A percentile compares a stretch with the other conserved stretches of the same genome.
Conservation (phyloP, 2,888 invertebrate genomes). For the Athalia cordata region DNA sequence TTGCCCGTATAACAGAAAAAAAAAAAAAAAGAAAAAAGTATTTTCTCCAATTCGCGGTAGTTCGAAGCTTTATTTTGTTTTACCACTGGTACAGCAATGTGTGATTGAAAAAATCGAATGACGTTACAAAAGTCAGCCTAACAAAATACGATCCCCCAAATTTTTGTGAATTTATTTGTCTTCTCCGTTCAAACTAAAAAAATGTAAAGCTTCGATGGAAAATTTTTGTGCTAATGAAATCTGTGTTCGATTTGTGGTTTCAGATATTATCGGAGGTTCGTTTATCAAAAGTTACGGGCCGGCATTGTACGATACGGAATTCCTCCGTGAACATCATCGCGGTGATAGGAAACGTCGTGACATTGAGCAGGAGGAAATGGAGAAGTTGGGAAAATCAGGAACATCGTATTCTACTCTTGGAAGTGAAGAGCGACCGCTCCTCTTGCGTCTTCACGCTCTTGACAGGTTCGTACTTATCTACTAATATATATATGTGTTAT, state of each 20-base stretch:
- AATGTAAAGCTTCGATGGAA: neutral
- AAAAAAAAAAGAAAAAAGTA: too few relatives aligned
- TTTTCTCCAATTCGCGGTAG: too few relatives aligned
- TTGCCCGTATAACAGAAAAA: too few relatives aligned
- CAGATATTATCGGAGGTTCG: conserved; percentile 60
- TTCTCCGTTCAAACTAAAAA: neutral
- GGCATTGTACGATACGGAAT: conserved; percentile 60
- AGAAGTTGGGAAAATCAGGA: conserved; percentile 41
- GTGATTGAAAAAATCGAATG: too few relatives aligned
- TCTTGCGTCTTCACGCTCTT: conserved; percentile 60
- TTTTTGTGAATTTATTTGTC: neutral
- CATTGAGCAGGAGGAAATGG: conserved; percentile 40
- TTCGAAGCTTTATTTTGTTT: conserved; percentile 1
- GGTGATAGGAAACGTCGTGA: conserved; percentile 58
- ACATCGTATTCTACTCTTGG: conserved; percentile 22
- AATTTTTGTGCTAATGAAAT: neutral
- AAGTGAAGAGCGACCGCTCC: conserved; percentile 55
- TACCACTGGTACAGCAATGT: neutral
- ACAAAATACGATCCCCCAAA: too few relatives aligned
- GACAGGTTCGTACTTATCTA: conserved; percentile 56
- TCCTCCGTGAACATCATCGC: conserved; percentile 58
- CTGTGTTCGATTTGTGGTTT: conserved; percentile 46
- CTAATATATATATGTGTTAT: too few relatives aligned
- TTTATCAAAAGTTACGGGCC: conserved; percentile 60
- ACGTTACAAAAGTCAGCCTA: too few relatives aligned